phyloP scores from a whole-genome alignment of 2,113 vertebrate species.

The Erythrocercus mccallii region DNA sequence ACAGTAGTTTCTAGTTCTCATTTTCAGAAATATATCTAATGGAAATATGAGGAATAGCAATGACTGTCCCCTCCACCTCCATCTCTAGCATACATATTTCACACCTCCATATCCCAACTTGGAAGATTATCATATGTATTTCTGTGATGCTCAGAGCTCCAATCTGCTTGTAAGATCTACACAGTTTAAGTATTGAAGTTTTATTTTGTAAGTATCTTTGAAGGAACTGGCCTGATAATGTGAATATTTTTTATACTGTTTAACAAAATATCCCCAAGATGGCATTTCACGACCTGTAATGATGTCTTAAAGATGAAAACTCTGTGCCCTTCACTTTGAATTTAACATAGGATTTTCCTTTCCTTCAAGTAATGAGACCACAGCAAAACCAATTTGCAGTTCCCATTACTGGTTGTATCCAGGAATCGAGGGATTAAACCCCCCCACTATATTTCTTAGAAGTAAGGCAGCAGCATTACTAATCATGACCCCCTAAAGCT shows the following conservation, averaged over 20 bases:
- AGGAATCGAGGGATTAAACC: background rate
- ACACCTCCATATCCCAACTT: background rate
- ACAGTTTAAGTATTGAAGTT: background rate
- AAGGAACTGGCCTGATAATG: background rate
- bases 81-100: background rate
- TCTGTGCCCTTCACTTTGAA: background rate
- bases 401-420: background rate
- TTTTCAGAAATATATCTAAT: background rate
- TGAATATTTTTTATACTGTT: background rate
- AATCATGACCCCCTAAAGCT: background rate
- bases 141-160: background rate
- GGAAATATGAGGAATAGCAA: background rate
- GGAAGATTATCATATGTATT: background rate
- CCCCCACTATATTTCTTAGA: background rate
- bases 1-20: background rate
- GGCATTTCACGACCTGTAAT: background rate
- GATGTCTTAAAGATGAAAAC: background rate
- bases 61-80: background rate
- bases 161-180: background rate
- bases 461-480: background rate
- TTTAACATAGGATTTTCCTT: background rate
- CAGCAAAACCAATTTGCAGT: background rate
- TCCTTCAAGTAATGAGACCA: background rate
- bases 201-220: background rate
- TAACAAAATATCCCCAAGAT: background rate